Evolutionary conservation across 2,113 vertebrate species (phyloP).

Genomic region (Tachycineta bicolor): DNA sequence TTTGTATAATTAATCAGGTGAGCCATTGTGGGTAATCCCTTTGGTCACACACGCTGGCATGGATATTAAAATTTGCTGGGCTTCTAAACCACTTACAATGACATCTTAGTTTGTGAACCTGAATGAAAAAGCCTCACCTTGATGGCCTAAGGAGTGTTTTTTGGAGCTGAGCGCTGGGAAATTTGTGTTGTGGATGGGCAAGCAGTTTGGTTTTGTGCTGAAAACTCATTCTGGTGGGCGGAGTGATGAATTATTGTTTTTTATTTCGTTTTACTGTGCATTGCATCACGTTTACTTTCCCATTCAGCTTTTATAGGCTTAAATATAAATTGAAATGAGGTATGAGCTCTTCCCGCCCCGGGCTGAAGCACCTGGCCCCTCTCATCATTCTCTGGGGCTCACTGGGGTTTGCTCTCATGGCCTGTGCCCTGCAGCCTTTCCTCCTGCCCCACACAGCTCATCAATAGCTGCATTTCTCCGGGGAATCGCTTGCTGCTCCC

Average conservation of each 20-base stretch:
- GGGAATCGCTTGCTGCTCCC: not conserved
- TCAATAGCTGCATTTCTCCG: not conserved
- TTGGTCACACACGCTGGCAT: conserved; percentile 45
- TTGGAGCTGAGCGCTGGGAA: not conserved
- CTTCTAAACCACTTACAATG: not conserved
- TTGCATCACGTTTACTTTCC: not conserved
- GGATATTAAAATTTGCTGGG: conserved; percentile 6
- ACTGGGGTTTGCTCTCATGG: not conserved
- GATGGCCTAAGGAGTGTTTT: not conserved
- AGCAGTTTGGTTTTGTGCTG: not conserved
- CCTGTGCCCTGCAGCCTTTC: not conserved
- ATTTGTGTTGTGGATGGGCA: not conserved
- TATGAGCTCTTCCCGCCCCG: not conserved
- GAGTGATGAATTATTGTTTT: not conserved
- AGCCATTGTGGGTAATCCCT: conserved; percentile 47
- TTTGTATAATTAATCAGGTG: conserved; percentile 67
- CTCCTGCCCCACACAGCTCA: not conserved
- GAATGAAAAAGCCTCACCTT: conserved; percentile 17
- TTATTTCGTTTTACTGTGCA: not conserved
- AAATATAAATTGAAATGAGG: not conserved
- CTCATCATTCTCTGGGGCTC: not conserved
- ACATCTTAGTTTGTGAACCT: not conserved
- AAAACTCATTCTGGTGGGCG: not conserved
- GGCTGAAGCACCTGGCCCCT: not conserved
- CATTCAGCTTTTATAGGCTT: not conserved